Evolutionary conservation across 92 coral and sea anemone species (phyloP).

Genomic region (Desmophyllum pertusum): DNA sequence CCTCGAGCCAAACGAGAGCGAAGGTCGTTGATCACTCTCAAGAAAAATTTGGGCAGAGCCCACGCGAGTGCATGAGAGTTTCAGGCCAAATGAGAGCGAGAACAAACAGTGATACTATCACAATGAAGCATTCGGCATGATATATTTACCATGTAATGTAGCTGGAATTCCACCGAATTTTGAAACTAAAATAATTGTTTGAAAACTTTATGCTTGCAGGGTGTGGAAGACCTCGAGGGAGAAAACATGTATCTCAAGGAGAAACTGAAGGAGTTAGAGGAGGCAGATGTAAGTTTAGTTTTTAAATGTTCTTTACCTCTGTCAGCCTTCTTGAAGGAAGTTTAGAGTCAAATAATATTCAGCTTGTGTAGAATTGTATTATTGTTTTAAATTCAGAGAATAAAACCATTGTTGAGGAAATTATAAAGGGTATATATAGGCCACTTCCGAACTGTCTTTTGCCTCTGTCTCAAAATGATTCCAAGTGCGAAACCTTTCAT

Average conservation of each 20-base stretch:
- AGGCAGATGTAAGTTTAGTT: not conserved
- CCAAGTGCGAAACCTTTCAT: too few species aligned
- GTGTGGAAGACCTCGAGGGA: constrained; percentile 7
- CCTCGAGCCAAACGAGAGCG: too few species aligned
- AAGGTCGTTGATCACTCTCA: too few species aligned
- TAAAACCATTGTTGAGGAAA: too few species aligned
- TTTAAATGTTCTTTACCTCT: not conserved
- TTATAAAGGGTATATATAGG: too few species aligned
- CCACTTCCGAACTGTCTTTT: too few species aligned
- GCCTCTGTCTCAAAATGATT: too few species aligned
- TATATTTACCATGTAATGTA: not conserved
- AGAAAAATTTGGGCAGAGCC: too few species aligned
- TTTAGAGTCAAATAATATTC: not conserved
- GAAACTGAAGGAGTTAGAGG: constrained; percentile 3
- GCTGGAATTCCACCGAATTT: not conserved
- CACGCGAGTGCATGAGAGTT: too few species aligned
- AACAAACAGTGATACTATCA: not conserved
- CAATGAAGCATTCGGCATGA: not conserved
- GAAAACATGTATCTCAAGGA: constrained; percentile 6
- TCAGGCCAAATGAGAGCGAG: too few species aligned
- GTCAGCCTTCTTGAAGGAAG: not conserved
- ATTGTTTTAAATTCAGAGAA: not conserved
- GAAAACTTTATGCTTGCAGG: not conserved
- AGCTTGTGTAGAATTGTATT: not conserved
- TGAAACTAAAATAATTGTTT: not conserved